A percentile compares a stretch with the other conserved stretches of the same genome.
These are phyloP conservation scores for Gobius niger DNA, from an alignment of 2,113 vertebrate genomes.

Conservation along the genomic window DNA sequence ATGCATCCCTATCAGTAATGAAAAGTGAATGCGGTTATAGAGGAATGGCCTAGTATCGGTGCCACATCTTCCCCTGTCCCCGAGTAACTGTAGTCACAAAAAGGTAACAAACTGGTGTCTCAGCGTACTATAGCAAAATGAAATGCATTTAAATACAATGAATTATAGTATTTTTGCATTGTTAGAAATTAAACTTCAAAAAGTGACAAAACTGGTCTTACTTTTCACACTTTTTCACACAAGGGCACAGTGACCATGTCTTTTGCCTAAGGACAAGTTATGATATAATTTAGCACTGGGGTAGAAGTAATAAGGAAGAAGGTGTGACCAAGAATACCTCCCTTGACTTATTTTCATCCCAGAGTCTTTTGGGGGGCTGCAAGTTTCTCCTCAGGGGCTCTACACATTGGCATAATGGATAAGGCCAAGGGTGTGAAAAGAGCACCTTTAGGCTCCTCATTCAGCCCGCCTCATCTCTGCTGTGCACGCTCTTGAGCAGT, in stretches of 20 bases:
- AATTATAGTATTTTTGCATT: neutral
- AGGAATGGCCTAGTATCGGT: neutral
- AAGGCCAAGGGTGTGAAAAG: constrained; percentile 77
- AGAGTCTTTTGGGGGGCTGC: constrained; percentile 58
- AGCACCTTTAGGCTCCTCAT: constrained; percentile 79
- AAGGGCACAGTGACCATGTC: constrained; percentile 63
- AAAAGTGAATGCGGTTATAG: too few species aligned
- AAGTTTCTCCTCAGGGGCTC: constrained; percentile 65
- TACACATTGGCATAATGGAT: constrained; percentile 72
- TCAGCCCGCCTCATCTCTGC: constrained; percentile 77
- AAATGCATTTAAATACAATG: neutral
- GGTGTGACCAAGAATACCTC: constrained; percentile 68
- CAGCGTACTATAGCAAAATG: too few species aligned
- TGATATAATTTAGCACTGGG: constrained; percentile 76
- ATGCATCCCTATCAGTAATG: too few species aligned
- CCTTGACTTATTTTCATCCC: constrained; percentile 70
- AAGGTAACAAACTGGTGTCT: too few species aligned
- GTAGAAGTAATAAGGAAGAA: constrained; percentile 54
- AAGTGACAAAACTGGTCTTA: constrained; percentile 11
- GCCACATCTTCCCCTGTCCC: neutral
- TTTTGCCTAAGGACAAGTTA: constrained; percentile 65
- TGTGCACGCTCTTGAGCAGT: constrained; percentile 84
- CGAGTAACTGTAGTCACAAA: neutral
- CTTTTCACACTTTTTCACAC: constrained; percentile 35
- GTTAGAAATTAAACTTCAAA: neutral